These are phyloP conservation scores for Myioborus melanocephalus DNA, from an alignment of 2,797 vertebrate species.

Conservation along the genomic window DNA sequence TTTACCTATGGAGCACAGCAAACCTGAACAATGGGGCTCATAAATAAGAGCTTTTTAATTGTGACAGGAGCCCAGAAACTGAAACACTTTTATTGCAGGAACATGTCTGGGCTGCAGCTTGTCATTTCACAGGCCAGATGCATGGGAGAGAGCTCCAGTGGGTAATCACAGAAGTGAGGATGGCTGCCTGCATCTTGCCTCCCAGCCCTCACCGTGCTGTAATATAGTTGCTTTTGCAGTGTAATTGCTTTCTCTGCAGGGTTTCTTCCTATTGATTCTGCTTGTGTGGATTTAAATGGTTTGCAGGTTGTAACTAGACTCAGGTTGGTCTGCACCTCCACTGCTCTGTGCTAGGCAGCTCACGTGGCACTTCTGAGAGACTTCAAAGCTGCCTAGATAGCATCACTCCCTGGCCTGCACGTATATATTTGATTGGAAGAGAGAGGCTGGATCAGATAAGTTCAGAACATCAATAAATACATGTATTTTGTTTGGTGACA, in stretches of 20 bases:
- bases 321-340: not conserved
- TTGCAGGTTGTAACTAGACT: constrained; percentile 38
- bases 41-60: not conserved
- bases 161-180: constrained; percentile 50
- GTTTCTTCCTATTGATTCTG: constrained; percentile 65
- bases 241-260: constrained; percentile 69
- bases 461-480: constrained; percentile 41
- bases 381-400: constrained; percentile 18
- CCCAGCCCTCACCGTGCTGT: constrained; percentile 8
- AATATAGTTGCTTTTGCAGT: constrained; percentile 50
- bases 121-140: constrained; percentile 14
- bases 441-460: constrained; percentile 48
- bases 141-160: constrained; percentile 4
- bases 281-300: constrained; percentile 56
- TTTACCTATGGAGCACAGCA: not conserved
- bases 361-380: not conserved
- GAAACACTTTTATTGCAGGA: not conserved
- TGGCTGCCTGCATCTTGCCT: constrained; percentile 43
- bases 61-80: not conserved
- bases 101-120: not conserved
- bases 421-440: constrained; percentile 8
- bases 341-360: not conserved
- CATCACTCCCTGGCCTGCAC: not conserved
- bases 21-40: not conserved
- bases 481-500: constrained; percentile 53